phyloP scores from a whole-genome alignment of 2,888 invertebrate genomes.

The Sphecodes monilicornis region DNA sequence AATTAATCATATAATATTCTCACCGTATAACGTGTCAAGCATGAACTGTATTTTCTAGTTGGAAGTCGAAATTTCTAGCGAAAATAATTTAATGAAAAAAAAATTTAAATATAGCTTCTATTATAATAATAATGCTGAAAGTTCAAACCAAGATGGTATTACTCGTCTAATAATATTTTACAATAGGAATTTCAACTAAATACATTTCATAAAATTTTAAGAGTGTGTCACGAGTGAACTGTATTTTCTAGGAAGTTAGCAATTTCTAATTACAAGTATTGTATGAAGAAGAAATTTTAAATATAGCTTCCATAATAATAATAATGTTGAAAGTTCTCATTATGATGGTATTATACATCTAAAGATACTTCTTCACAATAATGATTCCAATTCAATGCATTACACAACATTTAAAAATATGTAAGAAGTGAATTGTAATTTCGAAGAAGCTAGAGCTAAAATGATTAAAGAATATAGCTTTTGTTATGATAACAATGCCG shows the following conservation, averaged over 20 bases:
- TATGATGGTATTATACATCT: too few species aligned
- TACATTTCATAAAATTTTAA: not conserved
- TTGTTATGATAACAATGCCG: not conserved
- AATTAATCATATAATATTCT: not conserved
- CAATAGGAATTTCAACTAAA: not conserved
- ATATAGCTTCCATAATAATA: not conserved
- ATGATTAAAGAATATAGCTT: too few species aligned
- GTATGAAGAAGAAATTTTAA: not conserved
- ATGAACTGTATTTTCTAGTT: not conserved
- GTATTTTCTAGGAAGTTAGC: not conserved
- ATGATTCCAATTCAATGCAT: too few species aligned
- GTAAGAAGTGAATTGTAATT: too few species aligned
- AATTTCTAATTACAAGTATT: not conserved
- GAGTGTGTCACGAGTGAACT: not conserved
- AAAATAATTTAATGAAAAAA: too few species aligned
- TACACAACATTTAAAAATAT: too few species aligned
- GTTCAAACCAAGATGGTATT: not conserved
- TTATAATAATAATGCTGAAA: not conserved
- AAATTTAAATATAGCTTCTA: not conserved
- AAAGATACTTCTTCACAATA: too few species aligned
- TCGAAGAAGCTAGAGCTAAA: too few species aligned
- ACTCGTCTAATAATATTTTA: not conserved
- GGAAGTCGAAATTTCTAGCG: not conserved
- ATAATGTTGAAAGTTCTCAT: too few species aligned
- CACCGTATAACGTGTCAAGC: not conserved